phyloP scores from a whole-genome alignment of 2,888 invertebrate genomes.

The Agrilus biguttatus region DNA sequence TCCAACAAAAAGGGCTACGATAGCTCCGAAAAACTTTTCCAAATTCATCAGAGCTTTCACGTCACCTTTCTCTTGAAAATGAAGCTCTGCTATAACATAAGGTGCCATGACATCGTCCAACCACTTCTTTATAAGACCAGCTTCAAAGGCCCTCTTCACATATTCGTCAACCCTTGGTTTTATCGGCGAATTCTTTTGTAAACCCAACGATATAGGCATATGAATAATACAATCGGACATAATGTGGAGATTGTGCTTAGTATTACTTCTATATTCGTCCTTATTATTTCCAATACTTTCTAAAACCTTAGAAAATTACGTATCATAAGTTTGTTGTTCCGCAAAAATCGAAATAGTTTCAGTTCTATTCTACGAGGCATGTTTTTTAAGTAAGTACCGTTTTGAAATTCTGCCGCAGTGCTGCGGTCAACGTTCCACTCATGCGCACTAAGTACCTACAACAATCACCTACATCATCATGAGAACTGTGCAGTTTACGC shows the following conservation, averaged over 20 bases:
- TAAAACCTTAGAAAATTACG: no score
- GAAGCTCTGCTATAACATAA: slow-evolving; percentile 38
- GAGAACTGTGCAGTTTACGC: no score
- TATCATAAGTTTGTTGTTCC: no score
- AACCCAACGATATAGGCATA: slow-evolving; percentile 67
- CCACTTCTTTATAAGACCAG: slow-evolving; percentile 68
- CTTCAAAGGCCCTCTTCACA: slow-evolving; percentile 54
- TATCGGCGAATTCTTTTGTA: slow-evolving; percentile 69
- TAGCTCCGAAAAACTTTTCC: slow-evolving; percentile 62
- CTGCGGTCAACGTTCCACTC: no score
- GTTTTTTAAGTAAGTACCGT: no score
- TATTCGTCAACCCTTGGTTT: slow-evolving; percentile 53
- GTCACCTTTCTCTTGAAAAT: slow-evolving; percentile 27
- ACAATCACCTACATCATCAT: no score
- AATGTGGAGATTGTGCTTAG: slow-evolving; percentile 47
- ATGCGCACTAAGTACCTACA: no score
- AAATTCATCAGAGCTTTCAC: slow-evolving; percentile 65
- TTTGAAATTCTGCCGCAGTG: no score
- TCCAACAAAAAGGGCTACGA: slow-evolving; percentile 57
- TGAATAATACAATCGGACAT: slow-evolving; percentile 70
- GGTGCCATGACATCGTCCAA: slow-evolving; percentile 55
- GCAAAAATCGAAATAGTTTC: no score
- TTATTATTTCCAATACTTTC: slow-evolving; percentile 11
- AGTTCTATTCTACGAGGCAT: no score
- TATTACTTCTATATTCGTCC: slow-evolving; percentile 14